These are phyloP conservation scores for Coenonympha glycerion DNA, from an alignment of 2,888 invertebrate species.

Conservation along the genomic window DNA sequence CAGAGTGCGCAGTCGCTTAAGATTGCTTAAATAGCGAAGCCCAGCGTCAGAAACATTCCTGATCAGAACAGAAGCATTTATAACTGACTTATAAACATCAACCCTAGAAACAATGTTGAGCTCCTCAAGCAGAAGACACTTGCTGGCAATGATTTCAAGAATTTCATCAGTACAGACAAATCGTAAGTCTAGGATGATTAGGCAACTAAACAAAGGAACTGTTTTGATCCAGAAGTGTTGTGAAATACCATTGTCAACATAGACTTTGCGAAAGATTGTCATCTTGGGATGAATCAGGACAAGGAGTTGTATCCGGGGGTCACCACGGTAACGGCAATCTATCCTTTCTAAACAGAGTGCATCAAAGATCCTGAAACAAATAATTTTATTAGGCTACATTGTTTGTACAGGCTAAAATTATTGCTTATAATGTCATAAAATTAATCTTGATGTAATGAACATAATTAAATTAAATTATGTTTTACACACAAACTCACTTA, in stretches of 20 bases:
- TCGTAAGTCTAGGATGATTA: slow-evolving; percentile 65
- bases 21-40: slow-evolving; percentile 51
- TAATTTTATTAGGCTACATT: not conserved
- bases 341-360: slow-evolving; percentile 69
- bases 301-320: slow-evolving; percentile 63
- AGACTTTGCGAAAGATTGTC: slow-evolving; percentile 66
- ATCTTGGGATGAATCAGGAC: slow-evolving; percentile 64
- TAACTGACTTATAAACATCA: slow-evolving; percentile 63
- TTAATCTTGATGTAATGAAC: too few species aligned
- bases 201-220: slow-evolving; percentile 52
- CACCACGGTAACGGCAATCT: slow-evolving; percentile 58
- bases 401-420: not conserved
- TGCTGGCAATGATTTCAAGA: slow-evolving; percentile 55
- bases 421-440: too few species aligned
- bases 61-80: slow-evolving; percentile 66
- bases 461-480: too few species aligned
- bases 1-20: slow-evolving; percentile 57
- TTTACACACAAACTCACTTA: too few species aligned
- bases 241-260: slow-evolving; percentile 63
- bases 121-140: slow-evolving; percentile 61
- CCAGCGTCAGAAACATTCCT: slow-evolving; percentile 69
- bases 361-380: slow-evolving; percentile 69
- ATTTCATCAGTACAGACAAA: slow-evolving; percentile 73
- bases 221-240: slow-evolving; percentile 60
- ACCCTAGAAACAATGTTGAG: slow-evolving; percentile 69